These are phyloP conservation scores for Phalloptychus januarius DNA, from an alignment of 2,797 vertebrate genomes.

Conservation along the genomic window DNA sequence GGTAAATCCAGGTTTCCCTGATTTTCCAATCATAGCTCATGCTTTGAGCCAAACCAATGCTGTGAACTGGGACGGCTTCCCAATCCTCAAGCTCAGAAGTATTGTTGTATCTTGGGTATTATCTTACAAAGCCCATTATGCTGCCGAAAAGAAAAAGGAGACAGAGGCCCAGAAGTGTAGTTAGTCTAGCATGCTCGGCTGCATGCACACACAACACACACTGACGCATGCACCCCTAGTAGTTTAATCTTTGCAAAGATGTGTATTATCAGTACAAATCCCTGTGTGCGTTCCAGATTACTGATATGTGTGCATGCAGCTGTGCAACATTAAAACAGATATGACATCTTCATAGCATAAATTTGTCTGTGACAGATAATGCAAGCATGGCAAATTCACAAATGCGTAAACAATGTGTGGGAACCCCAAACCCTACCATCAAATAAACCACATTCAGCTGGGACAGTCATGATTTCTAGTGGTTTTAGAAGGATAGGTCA, in stretches of 20 bases:
- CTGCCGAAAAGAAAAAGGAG: slow-evolving; percentile 72
- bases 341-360: slow-evolving; percentile 68
- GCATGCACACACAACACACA: slow-evolving; percentile 37
- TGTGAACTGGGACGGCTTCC: slow-evolving; percentile 72
- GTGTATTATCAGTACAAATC: slow-evolving; percentile 80
- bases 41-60: slow-evolving; percentile 55
- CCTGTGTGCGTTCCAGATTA: slow-evolving; percentile 72
- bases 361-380: slow-evolving; percentile 58
- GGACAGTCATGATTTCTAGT: slow-evolving; percentile 40
- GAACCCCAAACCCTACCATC: slow-evolving; percentile 51
- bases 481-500: slow-evolving; percentile 39
- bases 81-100: slow-evolving; percentile 75
- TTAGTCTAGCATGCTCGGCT: slow-evolving; percentile 38
- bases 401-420: slow-evolving; percentile 60
- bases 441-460: slow-evolving; percentile 41
- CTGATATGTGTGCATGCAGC: slow-evolving; percentile 68
- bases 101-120: slow-evolving; percentile 80
- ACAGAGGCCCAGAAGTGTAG: slow-evolving; percentile 54
- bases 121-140: slow-evolving; percentile 84
- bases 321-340: slow-evolving; percentile 78
- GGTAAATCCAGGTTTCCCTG: slow-evolving; percentile 67
- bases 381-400: slow-evolving; percentile 48
- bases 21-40: slow-evolving; percentile 69
- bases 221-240: slow-evolving; percentile 33
- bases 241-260: slow-evolving; percentile 80